Base-by-base conservation (phyloP, 2,113 vertebrate species). In the Corydoras sp. region DNA sequence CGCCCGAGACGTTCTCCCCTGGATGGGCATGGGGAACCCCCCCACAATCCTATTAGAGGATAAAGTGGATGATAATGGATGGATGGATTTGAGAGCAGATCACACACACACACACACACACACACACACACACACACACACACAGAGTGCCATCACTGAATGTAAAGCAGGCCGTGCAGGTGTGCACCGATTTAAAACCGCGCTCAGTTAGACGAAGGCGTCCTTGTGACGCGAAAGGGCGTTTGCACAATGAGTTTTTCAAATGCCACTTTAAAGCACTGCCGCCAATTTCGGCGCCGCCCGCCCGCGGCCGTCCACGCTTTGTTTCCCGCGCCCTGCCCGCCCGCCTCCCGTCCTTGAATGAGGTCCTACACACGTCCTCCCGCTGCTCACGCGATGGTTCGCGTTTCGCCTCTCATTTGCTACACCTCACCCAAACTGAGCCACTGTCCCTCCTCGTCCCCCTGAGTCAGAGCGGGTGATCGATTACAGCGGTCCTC, bases 401-500 rank as follows among this genome's bases (percentile, higher is more conserved):
- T 35, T 71, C 30, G 56, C 9, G 32, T 49, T 70, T 69, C 24
- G 15, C 67, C 18, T 55, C 73, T 71, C 68, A 77, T 79, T 80
- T 78, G 64, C 63, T 62, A 59, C 67, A 71, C 48, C 29, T 68
- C 68, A 76, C 62, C 56, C 64, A 32, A 63, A 43, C 62, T 65
- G 70, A 73, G 58, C 43, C 13, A 55, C 63, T 55, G 71, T 71
- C 58, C 65, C 66, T 67, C 35, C 24, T 14, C 29, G 60, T 73
- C 72, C 80, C 76, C 6, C 71, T 61, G 68, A 85, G 81, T 87
- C 83, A 85, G 58, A 75, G 65, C 59, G 76, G 75, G 74, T 86
- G 84, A 86, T 87, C 80, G 82, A 87, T 88, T 83, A 83, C 83
- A 86, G 80, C 81, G 79, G 73, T 83, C 81, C 84, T 81, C 83